These are phyloP conservation scores for Megaceryle torquata DNA, from an alignment of 2,113 vertebrate genomes.

Conservation along the genomic window DNA sequence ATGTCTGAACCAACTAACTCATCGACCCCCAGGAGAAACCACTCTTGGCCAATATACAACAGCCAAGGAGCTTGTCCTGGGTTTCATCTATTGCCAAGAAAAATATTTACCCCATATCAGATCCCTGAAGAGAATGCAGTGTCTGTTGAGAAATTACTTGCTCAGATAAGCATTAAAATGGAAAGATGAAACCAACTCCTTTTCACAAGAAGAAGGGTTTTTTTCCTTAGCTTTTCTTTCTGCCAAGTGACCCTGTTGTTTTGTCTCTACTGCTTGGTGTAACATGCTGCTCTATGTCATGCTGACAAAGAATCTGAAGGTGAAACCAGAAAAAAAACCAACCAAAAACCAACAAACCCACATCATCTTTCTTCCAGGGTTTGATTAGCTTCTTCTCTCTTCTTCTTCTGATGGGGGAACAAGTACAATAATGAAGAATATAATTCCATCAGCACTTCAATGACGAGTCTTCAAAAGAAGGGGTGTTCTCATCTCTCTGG, in stretches of 20 bases:
- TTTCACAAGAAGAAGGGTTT: background rate
- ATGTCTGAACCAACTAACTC: background rate
- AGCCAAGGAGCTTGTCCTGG: background rate
- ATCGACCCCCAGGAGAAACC: background rate
- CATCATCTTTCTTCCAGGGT: background rate
- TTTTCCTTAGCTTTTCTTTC: background rate
- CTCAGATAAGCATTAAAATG: background rate
- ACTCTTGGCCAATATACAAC: rapidly evolving
- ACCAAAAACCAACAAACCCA: no score
- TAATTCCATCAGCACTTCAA: background rate
- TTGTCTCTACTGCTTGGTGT: background rate
- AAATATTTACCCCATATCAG: background rate
- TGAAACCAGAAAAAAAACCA: background rate
- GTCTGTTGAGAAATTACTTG: background rate
- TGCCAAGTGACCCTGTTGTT: background rate
- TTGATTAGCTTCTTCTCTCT: background rate
- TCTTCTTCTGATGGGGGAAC: background rate
- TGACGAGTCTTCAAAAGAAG: background rate
- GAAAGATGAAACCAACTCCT: background rate
- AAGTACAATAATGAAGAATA: background rate
- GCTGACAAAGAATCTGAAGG: background rate
- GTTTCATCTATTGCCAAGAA: background rate
- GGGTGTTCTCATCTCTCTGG: background rate
- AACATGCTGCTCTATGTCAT: background rate
- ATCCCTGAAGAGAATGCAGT: background rate